Base-by-base conservation (phyloP, 2,888 invertebrate genomes). In the Pyrgus malvae region DNA sequence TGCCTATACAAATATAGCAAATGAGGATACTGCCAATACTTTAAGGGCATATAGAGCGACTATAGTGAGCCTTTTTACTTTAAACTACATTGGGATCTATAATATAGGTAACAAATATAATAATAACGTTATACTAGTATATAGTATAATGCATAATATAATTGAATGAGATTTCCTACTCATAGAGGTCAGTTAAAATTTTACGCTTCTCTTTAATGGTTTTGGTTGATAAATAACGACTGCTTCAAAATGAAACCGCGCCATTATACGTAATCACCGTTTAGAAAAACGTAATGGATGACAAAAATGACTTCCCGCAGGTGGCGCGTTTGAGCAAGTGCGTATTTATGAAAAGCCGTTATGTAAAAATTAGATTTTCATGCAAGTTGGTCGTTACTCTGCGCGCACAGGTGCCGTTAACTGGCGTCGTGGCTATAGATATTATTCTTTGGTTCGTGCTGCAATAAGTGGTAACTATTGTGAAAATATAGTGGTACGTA, bases 341-440 rank as follows among this genome's bases (percentile, higher is more conserved):
- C 23, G 23, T 48, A 48, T 48, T 48, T 48, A 48, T 37, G 48
- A 33, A 33, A 25, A 17, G 48, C 37, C 25, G 48, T 48, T 48
- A 17, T 5, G 37, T 37, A 48, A 48, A 48, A 48, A 48, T 48
- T 46, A 46, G 48, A 27, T 35, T 46, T 46, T 46, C 45, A 46
- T 46, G 33, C 45, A 46, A 46, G 14, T 33, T 23, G 33, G 45
- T 33, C 45, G 45, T 46, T 46, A 46, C 12, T 40, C n/a, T 21
- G 45, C 3, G 19, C 0, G 12, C 19, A 23, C 45, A 46, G 45
- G 45, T 46, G 45, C 19, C 45, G 21, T 9, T 46, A 46, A 46
- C 19, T 14, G 14, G 37, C 23, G 4, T 17, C 16, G 23, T 46
- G 35, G 48, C 25, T 37, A 25, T 25, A 25, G 8, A 44, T 44